Evolutionary conservation across 2,888 invertebrate species (phyloP).

Genomic region (Cheilosia pagana): DNA sequence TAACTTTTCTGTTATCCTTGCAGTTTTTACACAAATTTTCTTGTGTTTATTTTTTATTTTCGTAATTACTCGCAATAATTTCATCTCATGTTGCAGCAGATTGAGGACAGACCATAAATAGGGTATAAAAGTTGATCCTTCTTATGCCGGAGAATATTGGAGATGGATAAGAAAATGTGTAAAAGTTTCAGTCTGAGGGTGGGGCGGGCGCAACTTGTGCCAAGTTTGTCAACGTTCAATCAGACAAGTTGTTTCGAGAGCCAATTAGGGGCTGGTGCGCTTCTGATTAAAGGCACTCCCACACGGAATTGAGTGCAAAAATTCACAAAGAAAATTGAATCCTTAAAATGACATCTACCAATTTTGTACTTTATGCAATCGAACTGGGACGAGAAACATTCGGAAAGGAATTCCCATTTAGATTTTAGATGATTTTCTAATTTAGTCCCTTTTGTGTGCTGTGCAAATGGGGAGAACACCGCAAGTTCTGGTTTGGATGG

Average conservation of each 20-base stretch:
- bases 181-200: not conserved
- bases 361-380: not conserved
- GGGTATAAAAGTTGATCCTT: slow-evolving; percentile 25
- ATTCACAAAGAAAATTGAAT: slow-evolving; percentile 4
- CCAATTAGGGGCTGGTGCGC: not conserved
- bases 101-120: slow-evolving; percentile 10
- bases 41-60: slow-evolving; percentile 17
- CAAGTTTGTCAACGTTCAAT: slow-evolving; percentile 1
- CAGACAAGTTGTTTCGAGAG: not conserved
- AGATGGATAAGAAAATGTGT: not conserved
- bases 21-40: slow-evolving; percentile 26
- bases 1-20: slow-evolving; percentile 44
- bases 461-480: slow-evolving; percentile 27
- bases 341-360: slow-evolving; percentile 18
- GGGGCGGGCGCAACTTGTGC: not conserved
- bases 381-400: slow-evolving; percentile 27
- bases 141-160: slow-evolving; percentile 1
- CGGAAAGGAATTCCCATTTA: slow-evolving; percentile 68
- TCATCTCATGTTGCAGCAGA: slow-evolving; percentile 17
- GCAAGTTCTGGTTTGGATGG: slow-evolving; percentile 26
- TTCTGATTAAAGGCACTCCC: too few species aligned
- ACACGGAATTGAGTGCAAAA: too few species aligned
- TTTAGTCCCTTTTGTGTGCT: slow-evolving; percentile 65
- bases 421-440: slow-evolving; percentile 71
- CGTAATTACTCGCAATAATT: slow-evolving; percentile 58